Percentiles rank a stretch among this genome's conserved stretches.
phyloP scores from a whole-genome alignment of 2,888 invertebrate species.

The Sinentomon sp. region DNA sequence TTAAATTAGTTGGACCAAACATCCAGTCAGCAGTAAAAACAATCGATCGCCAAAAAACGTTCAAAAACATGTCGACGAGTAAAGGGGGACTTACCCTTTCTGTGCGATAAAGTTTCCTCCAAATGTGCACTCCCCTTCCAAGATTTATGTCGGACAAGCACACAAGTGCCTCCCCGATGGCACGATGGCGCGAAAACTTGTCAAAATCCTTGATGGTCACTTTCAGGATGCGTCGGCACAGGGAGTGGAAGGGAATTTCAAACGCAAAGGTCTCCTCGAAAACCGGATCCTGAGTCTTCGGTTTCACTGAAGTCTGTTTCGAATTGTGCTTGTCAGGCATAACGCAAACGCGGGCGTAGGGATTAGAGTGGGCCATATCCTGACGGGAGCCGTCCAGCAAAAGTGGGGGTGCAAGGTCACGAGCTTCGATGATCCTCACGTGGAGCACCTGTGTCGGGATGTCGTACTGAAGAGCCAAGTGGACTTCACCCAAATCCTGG shows the following conservation, averaged over 20 bases:
- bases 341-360: conserved; percentile 20
- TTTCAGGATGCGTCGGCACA: conserved; percentile 21
- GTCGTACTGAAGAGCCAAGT: no score
- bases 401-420: conserved; percentile 21
- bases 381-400: conserved; percentile 19
- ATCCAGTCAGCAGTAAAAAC: no score
- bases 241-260: conserved; percentile 22
- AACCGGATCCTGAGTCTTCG: conserved; percentile 23
- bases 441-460: conserved; percentile 19
- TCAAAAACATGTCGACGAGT: no score
- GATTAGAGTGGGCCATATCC: conserved; percentile 23
- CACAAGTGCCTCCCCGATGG: conserved; percentile 22
- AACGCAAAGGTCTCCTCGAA: conserved; percentile 23
- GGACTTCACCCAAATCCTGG: no score
- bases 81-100: conserved; percentile 19
- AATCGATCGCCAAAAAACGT: no score
- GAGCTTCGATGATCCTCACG: conserved; percentile 23
- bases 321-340: conserved; percentile 23
- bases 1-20: no score
- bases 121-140: conserved; percentile 22
- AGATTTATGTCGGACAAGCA: conserved; percentile 21
- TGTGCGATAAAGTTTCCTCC: conserved; percentile 22
- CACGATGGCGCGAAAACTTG: conserved; percentile 23
- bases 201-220: conserved; percentile 23
- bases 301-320: conserved; percentile 22